phyloP scores from a whole-genome alignment of 2,797 vertebrate genomes.

The Triplophysa bombifrons region DNA sequence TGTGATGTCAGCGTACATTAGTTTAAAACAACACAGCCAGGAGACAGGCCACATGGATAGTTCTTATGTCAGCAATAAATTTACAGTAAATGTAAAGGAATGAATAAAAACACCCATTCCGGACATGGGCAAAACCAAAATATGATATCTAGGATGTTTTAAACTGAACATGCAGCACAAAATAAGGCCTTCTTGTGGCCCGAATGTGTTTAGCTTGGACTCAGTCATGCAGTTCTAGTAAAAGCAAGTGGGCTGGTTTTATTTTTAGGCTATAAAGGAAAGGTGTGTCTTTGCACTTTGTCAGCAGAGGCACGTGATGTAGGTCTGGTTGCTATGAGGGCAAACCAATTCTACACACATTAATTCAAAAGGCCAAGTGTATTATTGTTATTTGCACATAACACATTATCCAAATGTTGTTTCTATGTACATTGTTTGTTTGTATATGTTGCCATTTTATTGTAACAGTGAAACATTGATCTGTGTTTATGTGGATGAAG shows the following conservation, averaged over 20 bases:
- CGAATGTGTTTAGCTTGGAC: slow-evolving; percentile 55
- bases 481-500: background rate
- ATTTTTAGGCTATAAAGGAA: slow-evolving; percentile 68
- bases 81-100: slow-evolving; percentile 18
- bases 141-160: slow-evolving; percentile 50
- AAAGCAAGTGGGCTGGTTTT: slow-evolving; percentile 54
- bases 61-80: slow-evolving; percentile 18
- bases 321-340: slow-evolving; percentile 50
- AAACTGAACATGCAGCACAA: slow-evolving; percentile 49
- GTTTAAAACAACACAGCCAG: slow-evolving; percentile 19
- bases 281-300: slow-evolving; percentile 69
- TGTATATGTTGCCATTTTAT: background rate
- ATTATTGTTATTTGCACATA: background rate
- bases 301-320: slow-evolving; percentile 59
- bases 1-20: background rate
- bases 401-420: background rate
- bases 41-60: slow-evolving; percentile 5
- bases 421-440: background rate
- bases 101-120: slow-evolving; percentile 17
- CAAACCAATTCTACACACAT: slow-evolving; percentile 45
- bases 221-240: slow-evolving; percentile 50
- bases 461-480: background rate
- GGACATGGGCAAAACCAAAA: slow-evolving; percentile 41
- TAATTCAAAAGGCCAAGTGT: background rate
- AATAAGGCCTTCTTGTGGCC: slow-evolving; percentile 51